phyloP scores from a whole-genome alignment of 2,888 invertebrate genomes.

The Sinodicranocentrus sp. region DNA sequence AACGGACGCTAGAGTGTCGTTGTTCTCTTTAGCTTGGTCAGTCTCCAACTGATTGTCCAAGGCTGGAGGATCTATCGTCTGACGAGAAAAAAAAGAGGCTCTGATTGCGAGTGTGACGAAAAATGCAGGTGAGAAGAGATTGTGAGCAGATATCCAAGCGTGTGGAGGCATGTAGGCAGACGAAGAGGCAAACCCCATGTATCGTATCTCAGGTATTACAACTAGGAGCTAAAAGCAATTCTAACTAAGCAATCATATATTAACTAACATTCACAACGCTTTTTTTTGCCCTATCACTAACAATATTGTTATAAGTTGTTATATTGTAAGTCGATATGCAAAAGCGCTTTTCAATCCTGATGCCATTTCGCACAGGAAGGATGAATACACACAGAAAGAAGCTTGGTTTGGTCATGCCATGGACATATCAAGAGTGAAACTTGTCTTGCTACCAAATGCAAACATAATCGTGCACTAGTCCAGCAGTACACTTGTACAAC shows the following conservation, averaged over 20 bases:
- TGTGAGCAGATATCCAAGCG: conserved; percentile 37
- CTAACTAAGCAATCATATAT: no score
- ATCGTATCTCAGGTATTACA: conserved; percentile 6
- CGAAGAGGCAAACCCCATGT: not conserved
- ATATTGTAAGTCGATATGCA: no score
- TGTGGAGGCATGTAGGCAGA: not conserved
- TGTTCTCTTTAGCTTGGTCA: conserved; percentile 47
- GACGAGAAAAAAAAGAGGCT: not conserved
- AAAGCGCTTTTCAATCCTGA: no score
- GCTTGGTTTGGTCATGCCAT: not conserved
- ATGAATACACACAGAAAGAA: no score
- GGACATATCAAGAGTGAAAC: not conserved
- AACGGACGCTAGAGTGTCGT: not conserved
- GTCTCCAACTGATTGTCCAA: conserved; percentile 54
- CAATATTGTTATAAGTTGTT: no score
- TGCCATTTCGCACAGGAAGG: no score
- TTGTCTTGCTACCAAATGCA: no score
- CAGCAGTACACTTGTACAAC: no score
- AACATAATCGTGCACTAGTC: no score
- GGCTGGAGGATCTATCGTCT: conserved; percentile 26
- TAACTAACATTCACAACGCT: no score
- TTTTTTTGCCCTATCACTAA: no score
- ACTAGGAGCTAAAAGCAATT: not conserved
- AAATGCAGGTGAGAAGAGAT: conserved; percentile 54
- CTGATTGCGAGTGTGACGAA: not conserved